phyloP scores from a whole-genome alignment of 2,797 vertebrate genomes.

The Sebastes steindachneri region DNA sequence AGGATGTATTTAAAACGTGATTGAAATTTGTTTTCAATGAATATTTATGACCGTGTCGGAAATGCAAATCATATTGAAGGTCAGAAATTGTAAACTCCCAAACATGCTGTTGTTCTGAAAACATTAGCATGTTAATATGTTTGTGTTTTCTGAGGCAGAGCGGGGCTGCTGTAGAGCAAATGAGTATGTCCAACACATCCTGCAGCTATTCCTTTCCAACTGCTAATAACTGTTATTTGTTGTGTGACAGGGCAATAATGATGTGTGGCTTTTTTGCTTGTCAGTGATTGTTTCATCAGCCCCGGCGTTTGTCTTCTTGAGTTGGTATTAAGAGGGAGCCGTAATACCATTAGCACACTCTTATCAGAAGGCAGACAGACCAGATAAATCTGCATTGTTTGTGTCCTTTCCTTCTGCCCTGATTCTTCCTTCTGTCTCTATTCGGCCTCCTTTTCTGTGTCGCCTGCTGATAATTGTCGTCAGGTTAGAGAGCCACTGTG shows the following conservation, averaged over 20 bases:
- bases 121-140: not conserved
- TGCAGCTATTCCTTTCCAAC: not conserved
- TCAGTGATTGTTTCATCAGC: conserved; percentile 37
- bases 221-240: conserved; percentile 53
- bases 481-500: conserved; percentile 9
- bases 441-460: not conserved
- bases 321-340: conserved; percentile 19
- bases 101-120: not conserved
- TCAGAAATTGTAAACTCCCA: not conserved
- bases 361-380: conserved; percentile 25
- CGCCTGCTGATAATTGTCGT: conserved; percentile 19
- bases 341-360: conserved; percentile 22
- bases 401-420: not conserved
- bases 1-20: not conserved
- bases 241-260: conserved; percentile 45
- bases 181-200: not conserved
- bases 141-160: conserved; percentile 11
- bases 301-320: conserved; percentile 24
- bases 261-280: conserved; percentile 6
- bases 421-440: not conserved
- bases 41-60: not conserved
- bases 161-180: not conserved
- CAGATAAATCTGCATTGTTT: conserved; percentile 20
- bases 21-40: not conserved
- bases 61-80: not conserved